A percentile compares a stretch with the other conserved stretches of the same genome.
These are phyloP conservation scores for Leistus spinibarbis DNA, from an alignment of 2,888 invertebrate species.

Conservation along the genomic window DNA sequence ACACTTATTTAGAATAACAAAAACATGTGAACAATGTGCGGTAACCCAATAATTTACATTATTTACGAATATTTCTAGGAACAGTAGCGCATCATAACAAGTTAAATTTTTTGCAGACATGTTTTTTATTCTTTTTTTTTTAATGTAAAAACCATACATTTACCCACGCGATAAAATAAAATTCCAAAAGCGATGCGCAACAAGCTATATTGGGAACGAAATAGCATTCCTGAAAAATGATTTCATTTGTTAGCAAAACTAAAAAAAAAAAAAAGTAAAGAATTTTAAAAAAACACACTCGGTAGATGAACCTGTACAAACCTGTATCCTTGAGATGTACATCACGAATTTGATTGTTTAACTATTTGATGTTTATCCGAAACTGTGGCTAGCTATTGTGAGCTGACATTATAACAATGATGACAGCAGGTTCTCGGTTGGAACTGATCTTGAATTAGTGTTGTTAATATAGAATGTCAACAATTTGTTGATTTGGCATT, in stretches of 20 bases:
- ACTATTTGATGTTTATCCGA: neutral
- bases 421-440: no score
- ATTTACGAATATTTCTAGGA: neutral
- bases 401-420: no score
- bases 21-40: neutral
- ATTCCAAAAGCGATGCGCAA: slow-evolving; percentile 37
- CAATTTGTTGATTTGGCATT: no score
- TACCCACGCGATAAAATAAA: neutral
- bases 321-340: slow-evolving; percentile 16
- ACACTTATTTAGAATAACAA: neutral
- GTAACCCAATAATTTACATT: neutral
- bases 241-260: slow-evolving; percentile 11
- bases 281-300: neutral
- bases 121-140: neutral
- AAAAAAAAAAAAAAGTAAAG: neutral
- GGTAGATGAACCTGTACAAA: slow-evolving; percentile 1
- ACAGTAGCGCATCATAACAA: slow-evolving; percentile 18
- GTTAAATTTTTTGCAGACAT: neutral
- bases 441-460: no score
- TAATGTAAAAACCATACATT: neutral
- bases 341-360: slow-evolving; percentile 27
- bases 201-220: slow-evolving; percentile 30
- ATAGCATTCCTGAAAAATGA: slow-evolving; percentile 38
- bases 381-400: no score
- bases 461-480: no score